A percentile compares a stretch with the other conserved stretches of the same genome.
phyloP scores from a whole-genome alignment of 2,113 vertebrate species.

The Alligator mississippiensis region DNA sequence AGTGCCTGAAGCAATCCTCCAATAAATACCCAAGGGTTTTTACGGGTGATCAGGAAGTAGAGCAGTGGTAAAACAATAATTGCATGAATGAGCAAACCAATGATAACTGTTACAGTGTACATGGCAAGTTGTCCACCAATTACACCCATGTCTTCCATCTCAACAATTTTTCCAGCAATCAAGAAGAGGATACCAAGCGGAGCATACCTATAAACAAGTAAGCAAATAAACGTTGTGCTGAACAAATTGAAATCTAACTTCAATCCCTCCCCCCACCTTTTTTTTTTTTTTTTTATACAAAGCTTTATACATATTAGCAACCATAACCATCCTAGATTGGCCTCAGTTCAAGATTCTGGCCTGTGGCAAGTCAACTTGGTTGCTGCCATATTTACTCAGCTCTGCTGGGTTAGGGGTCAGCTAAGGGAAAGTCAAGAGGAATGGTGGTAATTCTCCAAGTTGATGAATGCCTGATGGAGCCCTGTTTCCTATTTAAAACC shows the following conservation, averaged over 20 bases:
- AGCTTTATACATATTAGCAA: background rate
- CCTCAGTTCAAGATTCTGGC: background rate
- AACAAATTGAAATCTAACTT: background rate
- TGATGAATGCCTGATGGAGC: background rate
- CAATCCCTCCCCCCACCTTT: accelerated
- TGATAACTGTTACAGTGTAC: constrained; percentile 96
- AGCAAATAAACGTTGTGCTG: background rate
- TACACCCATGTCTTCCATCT: constrained; percentile 97
- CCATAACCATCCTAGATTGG: background rate
- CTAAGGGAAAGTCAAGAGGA: background rate
- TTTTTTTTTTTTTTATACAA: background rate
- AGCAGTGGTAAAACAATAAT: constrained; percentile 93
- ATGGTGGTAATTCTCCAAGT: background rate
- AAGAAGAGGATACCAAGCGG: constrained; percentile 96
- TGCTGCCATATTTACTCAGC: background rate
- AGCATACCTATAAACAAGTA: constrained; percentile 86
- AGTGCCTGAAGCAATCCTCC: constrained; percentile 94
- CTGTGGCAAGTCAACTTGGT: background rate
- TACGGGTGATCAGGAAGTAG: constrained; percentile 92
- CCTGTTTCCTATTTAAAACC: background rate
- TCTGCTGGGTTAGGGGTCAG: background rate
- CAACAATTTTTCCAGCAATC: constrained; percentile 97
- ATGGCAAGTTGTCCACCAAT: constrained; percentile 97
- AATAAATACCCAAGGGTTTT: constrained; percentile 96
- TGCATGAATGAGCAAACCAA: constrained; percentile 91